Evolutionary conservation across 2,888 invertebrate species (phyloP), one percentile per base, ranked within the genome.

Genomic region (Icerya purchasi): DNA sequence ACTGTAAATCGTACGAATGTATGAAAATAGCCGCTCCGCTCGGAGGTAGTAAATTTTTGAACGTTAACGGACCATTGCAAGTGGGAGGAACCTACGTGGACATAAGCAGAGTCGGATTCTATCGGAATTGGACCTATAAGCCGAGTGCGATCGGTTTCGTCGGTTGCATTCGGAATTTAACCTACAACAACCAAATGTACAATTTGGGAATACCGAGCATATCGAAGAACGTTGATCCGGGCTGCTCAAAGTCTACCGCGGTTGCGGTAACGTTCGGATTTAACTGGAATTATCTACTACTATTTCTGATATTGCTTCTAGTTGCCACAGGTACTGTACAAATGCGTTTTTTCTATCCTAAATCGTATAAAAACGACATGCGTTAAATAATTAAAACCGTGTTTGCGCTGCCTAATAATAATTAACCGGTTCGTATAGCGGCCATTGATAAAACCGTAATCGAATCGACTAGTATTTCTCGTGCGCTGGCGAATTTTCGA

Each of bases 161-260:
- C 54, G 97, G 97, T 2, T 97, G 96, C 70, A 82, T 97, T 64
- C 81, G 85, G 65, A 93, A 96, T 71, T 78, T 97, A 64, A 84
- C 90, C 0, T 86, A 89, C 69, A 90, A 88, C 68, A 81, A 81
- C 65, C 75, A 86, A 80, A 82, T 86, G 66, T 94, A 93, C 72
- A 91, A 97, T 70, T 75, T 97, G 65, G 90, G 89, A 1, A 75
- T 78, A 68, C 89, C 92, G 0, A 82, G 87, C 0, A 77, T 83
- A 25, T 77, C 78, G 22, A 75, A 75, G 57, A 81, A 84, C 68
- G 82, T 82, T 1, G 82, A 83, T 69, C 78, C 82, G 0, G 83
- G 83, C 22, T 90, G 89, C 67, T 81, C 82, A 68, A 76, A 77
- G 61, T 81, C 81, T 60, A 78, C 82, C 68, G 83, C 82, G 52